Evolutionary conservation across 1,140 invertebrate species (phyloP).

Genomic region (Ylistrum balloti): DNA sequence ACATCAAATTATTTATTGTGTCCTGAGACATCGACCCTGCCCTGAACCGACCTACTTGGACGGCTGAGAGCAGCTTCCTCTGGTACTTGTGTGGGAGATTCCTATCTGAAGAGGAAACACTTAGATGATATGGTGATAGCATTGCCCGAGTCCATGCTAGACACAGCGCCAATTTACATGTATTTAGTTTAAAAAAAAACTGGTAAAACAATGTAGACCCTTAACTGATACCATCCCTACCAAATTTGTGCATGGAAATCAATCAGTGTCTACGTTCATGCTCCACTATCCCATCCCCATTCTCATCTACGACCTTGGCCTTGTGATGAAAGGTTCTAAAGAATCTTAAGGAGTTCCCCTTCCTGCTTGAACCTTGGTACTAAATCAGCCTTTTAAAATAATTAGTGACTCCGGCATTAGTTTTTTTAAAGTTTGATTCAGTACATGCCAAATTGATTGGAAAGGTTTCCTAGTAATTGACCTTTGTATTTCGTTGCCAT

Average conservation of each 20-base stretch:
- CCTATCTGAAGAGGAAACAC: not conserved
- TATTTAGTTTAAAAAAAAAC: not conserved
- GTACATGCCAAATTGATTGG: not conserved
- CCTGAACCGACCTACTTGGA: slow-evolving; percentile 5
- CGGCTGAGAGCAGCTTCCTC: not conserved
- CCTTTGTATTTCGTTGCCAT: slow-evolving; percentile 38
- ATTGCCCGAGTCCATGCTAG: not conserved
- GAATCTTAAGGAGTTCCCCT: not conserved
- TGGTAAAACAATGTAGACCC: not conserved
- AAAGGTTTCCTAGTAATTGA: slow-evolving; percentile 3
- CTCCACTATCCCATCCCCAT: not conserved
- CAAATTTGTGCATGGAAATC: not conserved
- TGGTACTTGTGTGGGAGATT: slow-evolving; percentile 12
- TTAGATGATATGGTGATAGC: not conserved
- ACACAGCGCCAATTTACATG: not conserved
- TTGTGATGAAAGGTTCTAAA: not conserved
- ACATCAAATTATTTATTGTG: not conserved
- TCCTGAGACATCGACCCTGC: not conserved
- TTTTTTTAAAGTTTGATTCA: not conserved
- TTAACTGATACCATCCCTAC: not conserved
- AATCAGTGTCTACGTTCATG: not conserved
- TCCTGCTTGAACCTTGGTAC: not conserved
- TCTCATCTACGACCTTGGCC: not conserved
- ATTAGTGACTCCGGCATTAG: not conserved
- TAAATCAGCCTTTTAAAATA: not conserved